Conservation (phyloP, 1,140 invertebrate species). For the Procambarus virginalis region DNA sequence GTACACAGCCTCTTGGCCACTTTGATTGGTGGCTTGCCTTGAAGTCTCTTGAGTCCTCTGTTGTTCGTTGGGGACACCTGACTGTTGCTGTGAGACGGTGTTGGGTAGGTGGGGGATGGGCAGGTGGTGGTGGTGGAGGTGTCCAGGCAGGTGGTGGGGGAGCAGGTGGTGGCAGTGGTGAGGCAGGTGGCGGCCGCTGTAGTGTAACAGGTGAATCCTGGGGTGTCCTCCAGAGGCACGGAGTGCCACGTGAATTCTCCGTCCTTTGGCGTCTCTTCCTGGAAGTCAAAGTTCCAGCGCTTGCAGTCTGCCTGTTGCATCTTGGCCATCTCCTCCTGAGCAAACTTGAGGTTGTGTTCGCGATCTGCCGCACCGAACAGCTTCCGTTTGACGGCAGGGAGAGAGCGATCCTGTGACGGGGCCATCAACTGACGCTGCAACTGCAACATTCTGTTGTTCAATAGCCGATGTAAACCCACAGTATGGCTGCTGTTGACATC, state of each 20-base stretch:
- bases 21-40: neutral
- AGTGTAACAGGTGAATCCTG: neutral
- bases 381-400: neutral
- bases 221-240: neutral
- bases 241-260: neutral
- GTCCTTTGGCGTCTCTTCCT: neutral
- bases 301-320: neutral
- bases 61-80: neutral
- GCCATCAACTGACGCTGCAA: neutral
- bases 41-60: neutral
- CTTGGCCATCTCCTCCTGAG: conserved; percentile 12
- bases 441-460: neutral
- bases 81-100: neutral
- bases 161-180: neutral
- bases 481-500: neutral
- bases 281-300: conserved; percentile 23
- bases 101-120: neutral
- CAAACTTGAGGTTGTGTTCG: conserved; percentile 13
- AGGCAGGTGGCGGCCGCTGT: neutral
- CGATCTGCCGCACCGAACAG: conserved; percentile 6
- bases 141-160: neutral
- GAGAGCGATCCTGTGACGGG: neutral
- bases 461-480: neutral
- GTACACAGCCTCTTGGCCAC: neutral
- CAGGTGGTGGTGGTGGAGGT: neutral